Evolutionary conservation across 1,140 invertebrate species (phyloP).

Genomic region (Whitmania pigra): DNA sequence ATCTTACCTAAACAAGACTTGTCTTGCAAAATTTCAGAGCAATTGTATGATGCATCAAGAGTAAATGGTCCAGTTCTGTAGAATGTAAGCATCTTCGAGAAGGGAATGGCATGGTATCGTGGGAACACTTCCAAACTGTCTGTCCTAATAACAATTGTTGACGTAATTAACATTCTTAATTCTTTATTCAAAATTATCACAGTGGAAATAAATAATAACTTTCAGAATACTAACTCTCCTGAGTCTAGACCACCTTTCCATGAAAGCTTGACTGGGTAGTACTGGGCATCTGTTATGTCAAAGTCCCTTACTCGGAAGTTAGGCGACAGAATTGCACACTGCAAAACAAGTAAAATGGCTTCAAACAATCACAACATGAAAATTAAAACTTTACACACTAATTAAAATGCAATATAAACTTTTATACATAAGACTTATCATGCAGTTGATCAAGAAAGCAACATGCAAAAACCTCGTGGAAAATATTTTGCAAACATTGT

Average conservation of each 20-base stretch:
- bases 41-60: conserved; percentile 60
- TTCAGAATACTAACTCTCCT: conserved; percentile 4
- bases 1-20: conserved; percentile 64
- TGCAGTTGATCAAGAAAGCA: too few relatives aligned
- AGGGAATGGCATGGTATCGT: conserved; percentile 73
- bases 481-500: not conserved
- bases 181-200: not conserved
- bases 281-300: conserved; percentile 77
- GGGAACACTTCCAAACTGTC: conserved; percentile 62
- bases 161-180: not conserved
- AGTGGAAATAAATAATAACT: not conserved
- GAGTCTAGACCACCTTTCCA: conserved; percentile 56
- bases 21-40: conserved; percentile 51
- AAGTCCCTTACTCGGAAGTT: conserved; percentile 90
- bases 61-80: conserved; percentile 73
- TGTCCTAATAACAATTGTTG: conserved; percentile 15
- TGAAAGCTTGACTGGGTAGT: conserved; percentile 71
- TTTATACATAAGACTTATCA: not conserved
- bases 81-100: conserved; percentile 84
- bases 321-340: conserved; percentile 80
- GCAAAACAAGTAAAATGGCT: conserved; percentile 16
- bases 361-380: not conserved
- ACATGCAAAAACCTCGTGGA: too few relatives aligned
- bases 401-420: not conserved
- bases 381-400: not conserved